Base-by-base conservation (phyloP, 30 jellyfish, hydroid and myxozoan genomes). In the Aurelia sp. region DNA sequence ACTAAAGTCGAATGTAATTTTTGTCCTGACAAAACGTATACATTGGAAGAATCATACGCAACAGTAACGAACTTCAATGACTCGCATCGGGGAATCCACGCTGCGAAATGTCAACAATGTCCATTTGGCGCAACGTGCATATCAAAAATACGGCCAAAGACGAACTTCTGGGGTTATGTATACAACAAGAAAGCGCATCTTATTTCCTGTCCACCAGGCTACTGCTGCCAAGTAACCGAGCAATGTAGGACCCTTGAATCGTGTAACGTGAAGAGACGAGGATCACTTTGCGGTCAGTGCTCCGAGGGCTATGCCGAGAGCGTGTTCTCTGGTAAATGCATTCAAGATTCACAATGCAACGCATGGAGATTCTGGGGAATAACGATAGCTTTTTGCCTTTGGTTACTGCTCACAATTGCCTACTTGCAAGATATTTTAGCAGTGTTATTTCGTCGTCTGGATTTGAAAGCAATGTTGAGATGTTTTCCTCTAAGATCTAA, bases 91-190 rank as follows among this genome's bases (percentile, higher is more conserved):
- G 22, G 18, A 17, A 50, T n/a, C 6, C 86, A 19, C 15, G 61
- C 21, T 17, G 22, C 75, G n/a, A 21, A 53, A 63, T 74, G 86
- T 33, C 24, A 52, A 62, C 16, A 27, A 55, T 74, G 86, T 40
- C 44, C 72, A 52, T 74, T 51, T 74, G 86, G 86, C 15, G 86
- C 86, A 31, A 16, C 24, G 5, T 74, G 86, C 58, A 55, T 18
- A 11, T 15, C 18, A 8, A 62, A 19, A 1, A 74, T 74, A 12
- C 22, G 19, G 38, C 86, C 86, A 19, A 51, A 51, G 55, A 38
- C 59, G 4, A 74, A 74, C 21, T 74, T 74, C 58, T 74, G 86
- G 86, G 86, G 86, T 0, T 74, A 74, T 13, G 44, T 74, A 19
- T 62, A 74, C 59, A 52, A 55, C 12, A 33, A 30, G n/a, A 30